Evolutionary conservation across 2,113 vertebrate genomes (phyloP), one percentile per base, ranked within the genome.

Genomic region (Bubalus kerabau): DNA sequence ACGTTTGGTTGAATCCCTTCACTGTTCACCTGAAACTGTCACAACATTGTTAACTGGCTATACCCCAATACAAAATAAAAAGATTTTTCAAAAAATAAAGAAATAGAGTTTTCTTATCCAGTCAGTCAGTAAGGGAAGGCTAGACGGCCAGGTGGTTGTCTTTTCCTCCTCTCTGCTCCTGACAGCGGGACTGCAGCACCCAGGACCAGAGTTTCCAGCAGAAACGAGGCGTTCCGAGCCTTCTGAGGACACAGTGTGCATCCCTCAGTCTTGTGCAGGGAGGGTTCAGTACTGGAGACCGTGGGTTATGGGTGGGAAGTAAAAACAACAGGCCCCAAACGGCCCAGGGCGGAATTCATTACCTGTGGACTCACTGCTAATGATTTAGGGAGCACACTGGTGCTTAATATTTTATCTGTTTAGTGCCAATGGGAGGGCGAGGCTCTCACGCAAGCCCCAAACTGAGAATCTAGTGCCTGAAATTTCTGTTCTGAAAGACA

Each of bases 331-430:
- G 97, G 14, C 91, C 80, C 86, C 98, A 98, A 98, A 98, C 78
- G 98, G 98, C 98, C 98, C 97, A 19, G 5, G 95, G 98, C 97
- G 94, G 98, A 98, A 99, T 98, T 98, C 96, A 98, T 98, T 98
- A 98, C 98, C 98, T 98, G 98, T 94, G 95, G 95, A 98, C 95
- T 98, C 94, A n/a, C 67, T 43, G 85, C 80, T 98, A 98, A 98
- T 98, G 96, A 98, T 96, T 96, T 80, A 94, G 96, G 82, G 96
- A 98, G 74, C 89, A 46, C 97, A 67, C 56, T 62, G 74, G 81
- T 97, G 94, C 93, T 98, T 93, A 97, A 96, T 98, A 97, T 97
- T 99, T 98, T 97, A 98, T 98, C 97, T 98, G 91, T 90, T 94
- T 86, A 97, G 97, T 89, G 43, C 96, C 52, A 87, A 28, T 40